These are phyloP conservation scores for Torymus aiolomorphi DNA, from an alignment of 2,888 invertebrate species.

Conservation along the genomic window DNA sequence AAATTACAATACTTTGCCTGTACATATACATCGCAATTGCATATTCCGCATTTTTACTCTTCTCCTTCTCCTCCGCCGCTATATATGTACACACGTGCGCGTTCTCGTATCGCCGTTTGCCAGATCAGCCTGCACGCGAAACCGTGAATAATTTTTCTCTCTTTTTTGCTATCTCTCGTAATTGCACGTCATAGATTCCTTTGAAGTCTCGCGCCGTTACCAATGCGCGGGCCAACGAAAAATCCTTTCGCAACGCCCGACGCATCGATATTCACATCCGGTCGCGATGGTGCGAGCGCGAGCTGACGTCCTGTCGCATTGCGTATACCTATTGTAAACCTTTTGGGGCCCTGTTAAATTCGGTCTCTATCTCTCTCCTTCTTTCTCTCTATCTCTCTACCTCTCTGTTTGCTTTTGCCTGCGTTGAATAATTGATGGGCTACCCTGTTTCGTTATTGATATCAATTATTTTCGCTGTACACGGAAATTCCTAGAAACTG, in stretches of 20 bases:
- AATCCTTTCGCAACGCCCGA: too few species aligned
- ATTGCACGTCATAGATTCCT: slow-evolving; percentile 50
- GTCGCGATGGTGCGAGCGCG: too few species aligned
- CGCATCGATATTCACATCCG: too few species aligned
- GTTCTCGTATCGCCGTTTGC: slow-evolving; percentile 54
- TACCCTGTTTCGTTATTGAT: slow-evolving; percentile 75
- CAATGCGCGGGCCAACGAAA: too few species aligned
- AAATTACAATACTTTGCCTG: slow-evolving; percentile 55
- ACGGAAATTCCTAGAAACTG: slow-evolving; percentile 32
- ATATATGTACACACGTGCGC: slow-evolving; percentile 49
- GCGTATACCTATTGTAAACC: too few species aligned
- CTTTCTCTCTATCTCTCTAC: slow-evolving; percentile 54
- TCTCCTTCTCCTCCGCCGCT: not conserved
- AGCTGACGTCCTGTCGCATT: too few species aligned
- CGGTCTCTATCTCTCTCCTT: not conserved
- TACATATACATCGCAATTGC: slow-evolving; percentile 27
- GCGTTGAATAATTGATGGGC: slow-evolving; percentile 73
- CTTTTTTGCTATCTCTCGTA: slow-evolving; percentile 11
- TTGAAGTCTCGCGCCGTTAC: too few species aligned
- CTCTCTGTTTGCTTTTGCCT: slow-evolving; percentile 13
- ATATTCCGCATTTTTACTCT: not conserved
- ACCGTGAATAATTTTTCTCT: slow-evolving; percentile 15
- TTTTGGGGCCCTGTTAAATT: too few species aligned
- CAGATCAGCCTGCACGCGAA: slow-evolving; percentile 50
- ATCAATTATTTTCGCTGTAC: slow-evolving; percentile 66